Base-by-base conservation (phyloP, 1,140 invertebrate species). In the Whitmania pigra region DNA sequence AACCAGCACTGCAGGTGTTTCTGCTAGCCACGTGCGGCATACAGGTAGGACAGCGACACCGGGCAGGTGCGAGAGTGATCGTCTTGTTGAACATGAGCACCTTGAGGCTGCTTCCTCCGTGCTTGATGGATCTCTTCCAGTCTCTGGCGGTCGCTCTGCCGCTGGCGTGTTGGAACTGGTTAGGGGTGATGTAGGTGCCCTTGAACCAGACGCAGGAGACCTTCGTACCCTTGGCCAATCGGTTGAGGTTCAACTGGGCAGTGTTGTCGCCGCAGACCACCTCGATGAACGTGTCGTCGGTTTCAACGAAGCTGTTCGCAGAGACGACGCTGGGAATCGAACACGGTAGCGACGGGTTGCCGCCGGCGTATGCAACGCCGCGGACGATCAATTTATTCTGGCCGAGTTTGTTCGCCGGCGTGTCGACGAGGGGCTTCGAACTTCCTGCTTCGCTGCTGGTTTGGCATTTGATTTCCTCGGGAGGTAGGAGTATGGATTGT, bases 121-220 rank as follows among this genome's bases (percentile, higher is more conserved):
- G 84, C 60, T 83, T 78, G 70, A 84, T 84, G 53, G 82, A 83
- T n/a, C 83, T 75, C 76, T 85, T 85, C 84, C 84, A 85, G 76
- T 85, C 84, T 73, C 85, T 85, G 60, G 84, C 84, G 6, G 83
- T 84, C 74, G 84, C 84, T 53, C 84, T 74, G 6, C 84, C 84
- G 73, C 82, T 83, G 20, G 84, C 79, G 69, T 78, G 81, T 76
- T 85, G 84, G 73, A 85, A 85, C 73, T 85, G 83, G 75, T 85
- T 85, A 11, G 84, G 84, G 25, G 84, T 85, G 13, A 85, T 76
- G 83, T 83, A 85, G 63, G 78, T 76, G 22, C 79, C 79, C 71
- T 83, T 77, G 73, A 80, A 83, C 9, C 76, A 77, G 55, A 84
- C 82, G 72, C 82, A 84, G n/a, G 79, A 78, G 36, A 82, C 83